Evolutionary conservation across 2,113 vertebrate species (phyloP), one percentile per base, ranked within the genome.

Genomic region (Scomber scombrus): DNA sequence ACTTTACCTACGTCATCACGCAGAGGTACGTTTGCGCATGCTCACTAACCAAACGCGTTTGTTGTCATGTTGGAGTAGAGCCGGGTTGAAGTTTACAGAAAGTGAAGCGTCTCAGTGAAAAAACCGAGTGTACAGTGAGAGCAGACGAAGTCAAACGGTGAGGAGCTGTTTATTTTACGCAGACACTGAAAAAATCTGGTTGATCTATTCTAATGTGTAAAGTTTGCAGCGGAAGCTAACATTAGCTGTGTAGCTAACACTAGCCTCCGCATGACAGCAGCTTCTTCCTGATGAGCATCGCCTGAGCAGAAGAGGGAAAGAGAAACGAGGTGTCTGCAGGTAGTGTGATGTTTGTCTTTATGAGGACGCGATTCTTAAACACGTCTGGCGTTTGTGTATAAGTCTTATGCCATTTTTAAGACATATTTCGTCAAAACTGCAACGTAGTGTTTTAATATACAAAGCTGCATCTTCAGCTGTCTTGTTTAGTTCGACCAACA

Each of bases 171-270:
- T 2, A 0, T 11, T 31, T 13, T 43, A 26, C 23, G 23, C 23
- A 26, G 23, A 26, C 23, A 26, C 3, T 26, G 23, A 2, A 26
- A 26, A 26, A 26, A 26, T 2, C 23, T 26, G 23, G 23, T 26
- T 26, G 23, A 2, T 26, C 23, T 26, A 26, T 26, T 26, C 3
- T 26, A 26, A 26, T 26, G 23, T 0, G 3, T 7, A 0, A 21
- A 2, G n/a, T 49, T 43, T 23, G 23, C 5, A 55, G 34, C 34
- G 3, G 15, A 0, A 40, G 76, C 60, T 72, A n/a, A 43, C 46
- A 0, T 7, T 63, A 80, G 85, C 88, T 21, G 23, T 16, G 43
- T 15, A 21, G 89, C 91, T 90, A 91, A 60, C 47, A 58, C 65
- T 87, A 91, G 85, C 87, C 12, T 75, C 57, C 63, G 51, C 62